These are phyloP conservation scores for Pantherophis vulpinus DNA, from an alignment of 2,797 vertebrate genomes.

Conservation along the genomic window DNA sequence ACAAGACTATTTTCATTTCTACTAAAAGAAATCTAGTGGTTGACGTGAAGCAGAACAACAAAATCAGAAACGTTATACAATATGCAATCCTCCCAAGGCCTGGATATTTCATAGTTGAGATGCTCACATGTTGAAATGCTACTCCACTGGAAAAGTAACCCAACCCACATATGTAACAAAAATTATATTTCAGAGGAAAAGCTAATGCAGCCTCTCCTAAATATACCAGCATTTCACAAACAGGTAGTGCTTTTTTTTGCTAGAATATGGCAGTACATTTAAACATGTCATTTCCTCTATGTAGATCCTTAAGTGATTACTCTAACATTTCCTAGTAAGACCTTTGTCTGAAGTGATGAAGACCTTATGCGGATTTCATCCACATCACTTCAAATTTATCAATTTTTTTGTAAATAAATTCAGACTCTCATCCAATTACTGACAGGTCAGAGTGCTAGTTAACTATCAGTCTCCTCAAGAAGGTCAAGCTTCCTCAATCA, in stretches of 20 bases:
- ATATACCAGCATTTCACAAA: neutral
- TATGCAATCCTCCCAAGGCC: neutral
- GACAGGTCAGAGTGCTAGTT: neutral
- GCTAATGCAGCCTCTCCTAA: no score
- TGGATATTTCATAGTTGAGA: neutral
- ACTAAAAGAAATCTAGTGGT: neutral
- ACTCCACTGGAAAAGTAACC: neutral
- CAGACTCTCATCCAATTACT: neutral
- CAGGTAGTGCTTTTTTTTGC: neutral
- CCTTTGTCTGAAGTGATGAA: neutral
- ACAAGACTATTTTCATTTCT: neutral
- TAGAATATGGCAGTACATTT: neutral
- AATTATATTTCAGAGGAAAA: neutral
- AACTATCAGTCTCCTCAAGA: neutral
- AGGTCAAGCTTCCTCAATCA: neutral
- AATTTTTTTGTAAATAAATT: neutral
- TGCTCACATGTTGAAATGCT: neutral
- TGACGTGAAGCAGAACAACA: neutral
- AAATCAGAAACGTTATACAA: neutral
- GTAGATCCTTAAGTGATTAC: neutral
- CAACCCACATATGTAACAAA: neutral
- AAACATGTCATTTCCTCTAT: neutral
- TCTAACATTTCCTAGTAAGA: neutral
- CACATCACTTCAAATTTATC: neutral
- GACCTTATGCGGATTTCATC: neutral